Percentiles rank a stretch among this genome's conserved stretches.
Evolutionary conservation across 1,140 invertebrate genomes (phyloP).

Genomic region (Phthorimaea operculella): DNA sequence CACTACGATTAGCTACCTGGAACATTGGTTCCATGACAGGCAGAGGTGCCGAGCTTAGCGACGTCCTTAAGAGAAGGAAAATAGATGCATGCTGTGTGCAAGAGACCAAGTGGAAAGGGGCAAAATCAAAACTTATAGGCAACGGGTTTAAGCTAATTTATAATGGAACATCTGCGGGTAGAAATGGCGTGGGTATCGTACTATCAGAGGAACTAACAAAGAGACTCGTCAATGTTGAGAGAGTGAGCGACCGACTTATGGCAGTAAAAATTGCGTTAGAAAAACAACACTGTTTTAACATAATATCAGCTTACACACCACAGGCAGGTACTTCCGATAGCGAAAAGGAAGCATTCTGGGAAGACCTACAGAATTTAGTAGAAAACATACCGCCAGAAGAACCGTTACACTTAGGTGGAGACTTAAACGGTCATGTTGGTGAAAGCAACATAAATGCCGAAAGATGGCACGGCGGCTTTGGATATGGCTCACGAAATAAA

Average conservation of each 20-base stretch:
- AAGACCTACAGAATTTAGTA: background rate
- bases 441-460: background rate
- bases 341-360: background rate
- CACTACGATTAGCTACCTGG: too few relatives aligned
- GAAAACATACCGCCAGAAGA: background rate
- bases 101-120: too few relatives aligned
- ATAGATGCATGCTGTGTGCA: too few relatives aligned
- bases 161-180: constrained; percentile 1
- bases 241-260: constrained; percentile 9
- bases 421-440: background rate
- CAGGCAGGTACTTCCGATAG: background rate
- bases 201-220: background rate
- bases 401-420: background rate
- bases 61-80: too few relatives aligned
- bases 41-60: too few relatives aligned
- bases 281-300: background rate
- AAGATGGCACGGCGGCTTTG: background rate
- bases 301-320: background rate
- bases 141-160: constrained; percentile 12
- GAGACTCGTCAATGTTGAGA: background rate
- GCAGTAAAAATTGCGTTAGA: background rate
- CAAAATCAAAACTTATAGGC: constrained; percentile 10
- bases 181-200: constrained; percentile 8
- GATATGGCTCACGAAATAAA: background rate
- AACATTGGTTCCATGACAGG: too few relatives aligned